phyloP scores from a whole-genome alignment of 1,140 invertebrate species.

The Trissolcus basalis region DNA sequence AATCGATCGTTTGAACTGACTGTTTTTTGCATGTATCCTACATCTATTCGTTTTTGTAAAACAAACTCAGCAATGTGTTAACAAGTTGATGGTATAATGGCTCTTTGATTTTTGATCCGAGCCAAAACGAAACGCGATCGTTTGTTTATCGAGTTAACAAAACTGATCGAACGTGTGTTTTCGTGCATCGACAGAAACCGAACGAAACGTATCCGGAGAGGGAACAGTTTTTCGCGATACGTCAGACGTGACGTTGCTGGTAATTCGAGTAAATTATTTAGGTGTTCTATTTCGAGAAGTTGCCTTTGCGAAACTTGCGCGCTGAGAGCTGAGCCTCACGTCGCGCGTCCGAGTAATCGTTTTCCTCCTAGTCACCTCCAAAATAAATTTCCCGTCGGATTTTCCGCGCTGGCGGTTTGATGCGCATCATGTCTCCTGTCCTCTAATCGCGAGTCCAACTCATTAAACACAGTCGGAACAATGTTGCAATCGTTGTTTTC shows the following conservation, averaged over 20 bases:
- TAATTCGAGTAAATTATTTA: conserved; percentile 77
- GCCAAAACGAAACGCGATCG: too few species aligned
- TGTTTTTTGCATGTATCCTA: too few species aligned
- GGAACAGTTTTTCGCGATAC: conserved; percentile 43
- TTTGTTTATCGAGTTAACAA: too few species aligned
- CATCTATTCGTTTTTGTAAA: too few species aligned
- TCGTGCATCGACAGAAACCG: conserved; percentile 48
- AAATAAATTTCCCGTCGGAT: conserved; percentile 63
- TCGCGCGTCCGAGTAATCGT: conserved; percentile 57
- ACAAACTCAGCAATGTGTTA: too few species aligned
- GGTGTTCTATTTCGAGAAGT: conserved; percentile 77
- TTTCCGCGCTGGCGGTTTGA: conserved; percentile 56
- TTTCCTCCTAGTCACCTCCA: conserved; percentile 59
- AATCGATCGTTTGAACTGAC: too few species aligned
- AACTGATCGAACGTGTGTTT: neutral
- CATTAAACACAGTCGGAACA: too few species aligned
- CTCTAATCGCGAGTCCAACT: too few species aligned
- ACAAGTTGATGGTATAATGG: too few species aligned
- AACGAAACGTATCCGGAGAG: conserved; percentile 6
- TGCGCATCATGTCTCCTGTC: conserved; percentile 13
- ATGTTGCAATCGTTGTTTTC: too few species aligned
- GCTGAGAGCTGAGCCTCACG: conserved; percentile 66
- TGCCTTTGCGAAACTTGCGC: conserved; percentile 75
- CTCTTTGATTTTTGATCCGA: too few species aligned
- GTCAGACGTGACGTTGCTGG: conserved; percentile 66